Base-by-base conservation (phyloP, 2,113 vertebrate genomes). In the Zeus faber region DNA sequence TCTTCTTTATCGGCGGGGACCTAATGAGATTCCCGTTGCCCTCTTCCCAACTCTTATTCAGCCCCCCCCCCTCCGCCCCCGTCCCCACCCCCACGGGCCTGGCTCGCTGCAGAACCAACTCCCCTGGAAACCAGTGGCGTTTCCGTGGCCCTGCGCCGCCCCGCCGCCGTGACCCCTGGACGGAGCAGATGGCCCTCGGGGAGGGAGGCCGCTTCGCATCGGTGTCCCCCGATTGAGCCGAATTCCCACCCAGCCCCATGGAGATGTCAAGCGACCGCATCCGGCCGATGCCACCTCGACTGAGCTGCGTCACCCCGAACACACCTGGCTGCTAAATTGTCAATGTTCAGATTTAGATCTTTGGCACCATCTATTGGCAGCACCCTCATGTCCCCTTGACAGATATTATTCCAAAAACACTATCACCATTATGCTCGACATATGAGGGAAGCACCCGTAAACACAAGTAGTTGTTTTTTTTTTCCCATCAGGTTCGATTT, bases 171-270 rank as follows among this genome's bases (percentile, higher is more conserved):
- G 84, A 88, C 85, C 82, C 76, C 43, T 23, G 59, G 69, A 52
- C 68, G 55, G 80, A 89, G 90, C 88, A 91, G 84, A 85, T 81
- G 62, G 74, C 87, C 74, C 81, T 88, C 89, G 73, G 86, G 72
- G 70, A 72, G 54, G 50, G 10, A 21, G 37, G 53, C 29, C 62
- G 39, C 89, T 90, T 88, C 85, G 85, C 87, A 90, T 88, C 74
- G 45, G 29, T 82, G 80, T 84, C 81, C 84, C 56, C 11, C 51
- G 52, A 63, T 73, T 73, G 27, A 70, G 67, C 51, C 65, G 74
- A 82, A 80, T 88, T 87, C 58, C 65, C 53, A 85, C 81, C 56
- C 44, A 57, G 54, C 10, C 48, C 29, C 22, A 50, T 66, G 45
- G 55, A 59, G n/a, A n/a, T n/a, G n/a, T n/a, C n/a, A n/a, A n/a